Evolutionary conservation across 2,797 vertebrate genomes (phyloP).

Genomic region (Okamejei kenojei): DNA sequence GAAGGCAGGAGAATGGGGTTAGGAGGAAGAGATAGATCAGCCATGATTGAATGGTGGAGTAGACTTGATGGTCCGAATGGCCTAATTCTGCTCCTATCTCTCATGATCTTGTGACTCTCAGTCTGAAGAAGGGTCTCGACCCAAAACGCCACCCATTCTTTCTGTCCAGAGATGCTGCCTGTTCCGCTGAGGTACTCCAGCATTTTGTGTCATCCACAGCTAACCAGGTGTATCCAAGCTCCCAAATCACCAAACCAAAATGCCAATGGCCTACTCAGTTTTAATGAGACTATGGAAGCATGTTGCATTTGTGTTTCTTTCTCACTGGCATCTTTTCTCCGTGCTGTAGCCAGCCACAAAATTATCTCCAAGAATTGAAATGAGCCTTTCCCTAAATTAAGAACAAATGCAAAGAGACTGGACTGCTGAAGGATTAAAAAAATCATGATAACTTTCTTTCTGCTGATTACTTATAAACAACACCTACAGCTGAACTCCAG

Average conservation of each 20-base stretch:
- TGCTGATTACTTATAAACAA: neutral
- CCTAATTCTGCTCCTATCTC: too few relatives aligned
- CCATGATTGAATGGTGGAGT: too few relatives aligned
- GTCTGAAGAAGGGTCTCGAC: too few relatives aligned
- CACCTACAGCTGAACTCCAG: neutral
- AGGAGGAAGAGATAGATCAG: too few relatives aligned
- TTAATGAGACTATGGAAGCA: neutral
- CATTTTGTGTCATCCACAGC: too few relatives aligned
- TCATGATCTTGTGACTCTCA: too few relatives aligned
- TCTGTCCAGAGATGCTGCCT: too few relatives aligned
- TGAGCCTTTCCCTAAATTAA: neutral
- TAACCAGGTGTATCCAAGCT: neutral
- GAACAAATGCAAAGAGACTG: neutral
- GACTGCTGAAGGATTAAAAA: neutral
- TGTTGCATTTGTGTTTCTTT: neutral
- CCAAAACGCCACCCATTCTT: too few relatives aligned
- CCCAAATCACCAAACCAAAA: neutral
- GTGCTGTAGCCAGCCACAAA: neutral
- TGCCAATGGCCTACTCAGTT: neutral
- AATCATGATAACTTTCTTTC: neutral
- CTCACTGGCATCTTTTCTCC: neutral
- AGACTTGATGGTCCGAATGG: too few relatives aligned
- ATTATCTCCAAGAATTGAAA: neutral
- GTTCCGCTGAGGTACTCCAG: too few relatives aligned
- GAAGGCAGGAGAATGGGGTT: too few relatives aligned